phyloP scores from a whole-genome alignment of 2,797 vertebrate species.

The Esox masquinongy region DNA sequence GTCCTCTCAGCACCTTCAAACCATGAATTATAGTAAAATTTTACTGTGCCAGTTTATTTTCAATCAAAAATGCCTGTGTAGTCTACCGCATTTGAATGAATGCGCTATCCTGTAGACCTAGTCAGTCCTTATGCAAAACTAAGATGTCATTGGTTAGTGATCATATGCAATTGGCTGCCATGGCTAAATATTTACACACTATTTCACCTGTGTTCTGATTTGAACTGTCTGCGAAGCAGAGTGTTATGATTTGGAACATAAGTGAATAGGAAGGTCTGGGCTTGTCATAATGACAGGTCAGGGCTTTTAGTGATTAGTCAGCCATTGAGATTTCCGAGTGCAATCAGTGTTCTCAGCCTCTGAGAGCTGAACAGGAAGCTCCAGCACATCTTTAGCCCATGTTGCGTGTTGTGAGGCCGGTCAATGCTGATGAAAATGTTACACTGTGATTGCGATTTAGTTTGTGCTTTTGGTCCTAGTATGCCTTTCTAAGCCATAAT shows the following conservation, averaged over 20 bases:
- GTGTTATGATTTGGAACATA: conserved; percentile 28
- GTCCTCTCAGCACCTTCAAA: background rate
- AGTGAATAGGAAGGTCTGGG: background rate
- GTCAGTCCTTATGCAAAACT: conserved; percentile 15
- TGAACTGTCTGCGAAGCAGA: conserved; percentile 26
- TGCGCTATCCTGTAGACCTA: conserved; percentile 28
- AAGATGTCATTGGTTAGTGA: conserved; percentile 32
- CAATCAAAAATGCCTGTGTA: conserved; percentile 39
- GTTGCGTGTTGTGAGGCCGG: conserved; percentile 27
- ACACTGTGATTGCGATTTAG: conserved; percentile 26
- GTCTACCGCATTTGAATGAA: conserved; percentile 39
- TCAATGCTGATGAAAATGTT: conserved; percentile 21
- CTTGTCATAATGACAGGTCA: conserved; percentile 50
- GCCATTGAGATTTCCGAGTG: conserved; percentile 45
- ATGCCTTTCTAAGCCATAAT: background rate
- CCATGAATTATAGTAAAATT: conserved; percentile 59
- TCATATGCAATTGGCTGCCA: conserved; percentile 12
- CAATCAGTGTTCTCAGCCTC: conserved; percentile 37
- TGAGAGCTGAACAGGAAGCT: conserved; percentile 19
- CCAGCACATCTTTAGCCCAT: conserved; percentile 34
- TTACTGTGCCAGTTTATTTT: conserved; percentile 58
- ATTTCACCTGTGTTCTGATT: conserved; percentile 38
- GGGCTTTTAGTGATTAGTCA: conserved; percentile 57
- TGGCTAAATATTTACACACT: conserved; percentile 27
- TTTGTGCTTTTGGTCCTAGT: background rate